Evolutionary conservation across 2,888 invertebrate genomes (phyloP), one percentile per base, ranked within the genome.

Genomic region (Epistrophe grossulariae): DNA sequence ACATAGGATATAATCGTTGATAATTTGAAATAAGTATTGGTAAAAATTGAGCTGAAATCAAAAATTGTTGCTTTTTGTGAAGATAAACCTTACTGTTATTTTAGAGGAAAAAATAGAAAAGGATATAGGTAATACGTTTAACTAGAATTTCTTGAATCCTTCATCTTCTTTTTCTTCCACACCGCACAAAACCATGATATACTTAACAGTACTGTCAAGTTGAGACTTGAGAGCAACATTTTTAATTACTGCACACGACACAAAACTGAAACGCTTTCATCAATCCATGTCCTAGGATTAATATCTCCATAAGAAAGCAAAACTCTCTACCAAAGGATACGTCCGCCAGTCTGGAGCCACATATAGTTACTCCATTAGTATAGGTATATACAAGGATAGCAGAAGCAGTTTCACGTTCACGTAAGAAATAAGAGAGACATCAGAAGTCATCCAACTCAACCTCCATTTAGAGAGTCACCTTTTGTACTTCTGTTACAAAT

Each of bases 261-360:
- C 72, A 81, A 81, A 81, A 68, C 48, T 85, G 77, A 85, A 85
- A 77, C 68, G 68, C 52, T 81, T 77, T 60, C 84, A 85, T 85
- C 84, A 85, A 85, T 85, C 81, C 55, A 85, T 73, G 84, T 85
- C 84, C 81, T 73, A 3, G 55, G 64, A 68, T 72, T 66, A 77
- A 81, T 85, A 73, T 52, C 64, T 52, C 72, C 60, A 64, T 60
- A 66, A 48, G 35, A 50, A 17, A 35, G 35, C 19, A 68, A 19
- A n/a, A 62, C 9, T 62, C 71, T 66, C 55, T 17, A n/a, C 35
- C 17, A 10, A 55, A 15, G 48, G 43, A 43, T 55, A 81, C 77
- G 84, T 85, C 84, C 84, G 84, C 84, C 84, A 81, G 84, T 81
- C 84, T 85, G 84, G 84, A 78, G 84, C 84, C 84, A 73, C 55